phyloP scores from a whole-genome alignment of 2,113 vertebrate species.

The Meleagris gallopavo region DNA sequence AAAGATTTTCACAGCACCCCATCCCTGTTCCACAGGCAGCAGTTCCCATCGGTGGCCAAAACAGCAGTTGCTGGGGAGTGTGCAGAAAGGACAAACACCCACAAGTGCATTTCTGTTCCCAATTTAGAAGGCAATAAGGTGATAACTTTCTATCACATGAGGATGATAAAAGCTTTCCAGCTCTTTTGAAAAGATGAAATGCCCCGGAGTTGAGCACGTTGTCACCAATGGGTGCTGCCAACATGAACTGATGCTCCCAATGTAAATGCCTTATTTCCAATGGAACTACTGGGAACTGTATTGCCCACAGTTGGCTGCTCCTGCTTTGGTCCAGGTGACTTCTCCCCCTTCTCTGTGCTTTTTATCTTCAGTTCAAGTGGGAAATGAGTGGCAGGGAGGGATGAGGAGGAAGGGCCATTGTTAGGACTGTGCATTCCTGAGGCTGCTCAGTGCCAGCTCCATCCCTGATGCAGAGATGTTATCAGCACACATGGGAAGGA shows the following conservation, averaged over 20 bases:
- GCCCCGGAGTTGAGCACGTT: background rate
- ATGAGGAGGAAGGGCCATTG: constrained; percentile 27
- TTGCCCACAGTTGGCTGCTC: background rate
- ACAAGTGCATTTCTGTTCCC: background rate
- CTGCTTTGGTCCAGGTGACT: background rate
- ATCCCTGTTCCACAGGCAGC: rapidly evolving
- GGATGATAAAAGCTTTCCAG: background rate
- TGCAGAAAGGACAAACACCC: background rate
- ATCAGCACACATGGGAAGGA: background rate
- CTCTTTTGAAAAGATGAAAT: background rate
- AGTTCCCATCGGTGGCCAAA: background rate
- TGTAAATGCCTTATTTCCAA: no score
- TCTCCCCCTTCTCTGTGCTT: background rate
- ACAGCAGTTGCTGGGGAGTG: rapidly evolving
- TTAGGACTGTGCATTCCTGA: background rate
- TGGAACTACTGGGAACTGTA: background rate
- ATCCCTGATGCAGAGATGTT: background rate
- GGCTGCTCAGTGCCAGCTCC: background rate
- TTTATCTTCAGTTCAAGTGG: background rate
- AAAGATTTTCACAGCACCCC: background rate
- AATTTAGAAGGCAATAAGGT: background rate
- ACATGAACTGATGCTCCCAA: rapidly evolving
- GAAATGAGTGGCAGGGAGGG: background rate
- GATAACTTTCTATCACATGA: background rate
- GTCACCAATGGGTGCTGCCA: background rate